These are phyloP conservation scores for Tiliacea citrago DNA, from an alignment of 2,888 invertebrate species.

Conservation along the genomic window DNA sequence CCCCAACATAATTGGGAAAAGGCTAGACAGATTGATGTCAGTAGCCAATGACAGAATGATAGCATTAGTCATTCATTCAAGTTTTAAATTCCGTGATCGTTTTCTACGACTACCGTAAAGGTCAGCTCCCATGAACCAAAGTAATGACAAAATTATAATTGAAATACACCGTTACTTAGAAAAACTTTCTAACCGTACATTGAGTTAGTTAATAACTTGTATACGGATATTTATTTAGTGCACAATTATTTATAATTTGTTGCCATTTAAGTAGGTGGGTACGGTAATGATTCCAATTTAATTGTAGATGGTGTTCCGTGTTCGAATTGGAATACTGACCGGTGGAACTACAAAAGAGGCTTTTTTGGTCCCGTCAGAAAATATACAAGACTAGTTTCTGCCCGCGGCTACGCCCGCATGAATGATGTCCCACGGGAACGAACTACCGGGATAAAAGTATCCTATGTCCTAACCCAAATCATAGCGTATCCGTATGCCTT, in stretches of 20 bases:
- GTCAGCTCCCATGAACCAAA: conserved; percentile 41
- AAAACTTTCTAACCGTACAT: conserved; percentile 53
- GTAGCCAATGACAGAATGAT: neutral
- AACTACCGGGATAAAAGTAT: too few relatives aligned
- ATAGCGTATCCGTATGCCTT: too few relatives aligned
- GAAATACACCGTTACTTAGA: conserved; percentile 47
- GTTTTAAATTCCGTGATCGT: conserved; percentile 1
- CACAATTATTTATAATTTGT: conserved; percentile 77
- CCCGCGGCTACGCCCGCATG: too few relatives aligned
- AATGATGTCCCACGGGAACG: too few relatives aligned
- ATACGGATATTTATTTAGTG: conserved; percentile 71
- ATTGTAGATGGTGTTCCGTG: conserved; percentile 70
- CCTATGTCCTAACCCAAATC: too few relatives aligned
- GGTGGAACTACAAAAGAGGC: neutral
- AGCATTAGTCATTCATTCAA: neutral
- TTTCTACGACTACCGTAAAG: conserved; percentile 15
- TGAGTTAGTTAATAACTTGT: conserved; percentile 65
- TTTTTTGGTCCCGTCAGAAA: neutral
- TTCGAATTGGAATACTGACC: conserved; percentile 63
- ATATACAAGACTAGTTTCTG: too few relatives aligned
- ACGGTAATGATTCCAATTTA: conserved; percentile 78
- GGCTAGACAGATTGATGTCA: too few relatives aligned
- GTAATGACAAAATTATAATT: conserved; percentile 44
- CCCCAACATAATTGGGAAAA: too few relatives aligned
- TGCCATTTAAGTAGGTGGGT: conserved; percentile 72